These are phyloP conservation scores for Syrphus vitripennis DNA, from an alignment of 2,888 invertebrate genomes.

Conservation along the genomic window DNA sequence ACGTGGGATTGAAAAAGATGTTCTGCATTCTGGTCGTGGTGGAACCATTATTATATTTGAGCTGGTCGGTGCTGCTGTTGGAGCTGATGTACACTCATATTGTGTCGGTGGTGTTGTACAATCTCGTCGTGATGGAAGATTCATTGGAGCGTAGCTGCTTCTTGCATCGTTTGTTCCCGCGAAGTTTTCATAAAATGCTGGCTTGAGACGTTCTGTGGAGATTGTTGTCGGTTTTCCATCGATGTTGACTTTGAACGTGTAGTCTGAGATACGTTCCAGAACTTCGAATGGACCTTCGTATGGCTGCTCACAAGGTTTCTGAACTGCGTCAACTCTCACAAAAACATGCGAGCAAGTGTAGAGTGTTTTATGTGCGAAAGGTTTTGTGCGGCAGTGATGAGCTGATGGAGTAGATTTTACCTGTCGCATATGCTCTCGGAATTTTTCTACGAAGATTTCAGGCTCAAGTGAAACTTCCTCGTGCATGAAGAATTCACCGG, in stretches of 20 bases:
- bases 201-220: slow-evolving; percentile 27
- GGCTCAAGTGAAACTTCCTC: slow-evolving; percentile 19
- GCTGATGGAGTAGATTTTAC: slow-evolving; percentile 23
- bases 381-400: slow-evolving; percentile 18
- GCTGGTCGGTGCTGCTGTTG: no score
- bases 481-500: slow-evolving; percentile 22
- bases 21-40: no score
- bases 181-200: slow-evolving; percentile 26
- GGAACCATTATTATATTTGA: no score
- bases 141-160: no score
- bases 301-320: slow-evolving; percentile 54
- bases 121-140: no score
- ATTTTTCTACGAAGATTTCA: slow-evolving; percentile 26
- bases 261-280: slow-evolving; percentile 17
- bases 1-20: no score
- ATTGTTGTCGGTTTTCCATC: slow-evolving; percentile 20
- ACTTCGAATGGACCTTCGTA: slow-evolving; percentile 59
- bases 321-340: slow-evolving; percentile 44
- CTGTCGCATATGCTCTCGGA: slow-evolving; percentile 24
- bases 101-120: no score
- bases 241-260: slow-evolving; percentile 12
- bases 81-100: no score
- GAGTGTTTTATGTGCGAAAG: slow-evolving; percentile 53
- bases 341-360: slow-evolving; percentile 53
- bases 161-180: not conserved